Evolutionary conservation across 2,797 vertebrate genomes (phyloP), one percentile per base, ranked within the genome.

Genomic region (Stomatorhinus walkeri): DNA sequence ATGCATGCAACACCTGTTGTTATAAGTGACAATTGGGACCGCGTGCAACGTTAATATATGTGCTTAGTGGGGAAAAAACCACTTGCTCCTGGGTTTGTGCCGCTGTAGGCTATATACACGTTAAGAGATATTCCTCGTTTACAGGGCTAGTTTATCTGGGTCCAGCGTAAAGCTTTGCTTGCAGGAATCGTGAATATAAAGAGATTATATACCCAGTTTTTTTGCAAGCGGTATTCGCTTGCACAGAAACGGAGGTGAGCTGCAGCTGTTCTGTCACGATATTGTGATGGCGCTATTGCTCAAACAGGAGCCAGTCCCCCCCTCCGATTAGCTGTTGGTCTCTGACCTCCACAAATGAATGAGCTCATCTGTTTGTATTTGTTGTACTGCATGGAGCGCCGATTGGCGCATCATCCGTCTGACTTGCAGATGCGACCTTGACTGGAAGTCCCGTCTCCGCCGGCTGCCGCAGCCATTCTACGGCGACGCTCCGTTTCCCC

Each of bases 391-490:
- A 22, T 81, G 76, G 76, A 46, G 72, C 36, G 7, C 16, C 76
- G 36, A n/a, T 46, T 36, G 36, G 16, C 16, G 40, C 19, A 46
- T 46, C 76, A 40, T n/a, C 40, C 16, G 36, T 81, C 19, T 81
- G 76, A 28, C 54, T 61, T 85, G 52, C 32, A 92, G 92, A 86
- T 90, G 90, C 89, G 90, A 81, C 86, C 90, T 90, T 87, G 92
- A 91, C 89, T 93, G 91, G 91, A 90, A 89, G 49, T 93, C 90
- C 16, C 51, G 87, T 22, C 87, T 91, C 40, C 89, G 88, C 5
- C 91, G 90, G 88, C 88, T 92, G 16, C 90, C 91, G 79, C 89
- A 91, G 72, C 91, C 91, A 14, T 87, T 88, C 79, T 92, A 92
- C 89, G 87, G 88, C 14, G 88, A 91, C 24, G 90, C 91, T 48